Conservation (phyloP, 1,140 invertebrate genomes). For the Heliothis subflexa region DNA sequence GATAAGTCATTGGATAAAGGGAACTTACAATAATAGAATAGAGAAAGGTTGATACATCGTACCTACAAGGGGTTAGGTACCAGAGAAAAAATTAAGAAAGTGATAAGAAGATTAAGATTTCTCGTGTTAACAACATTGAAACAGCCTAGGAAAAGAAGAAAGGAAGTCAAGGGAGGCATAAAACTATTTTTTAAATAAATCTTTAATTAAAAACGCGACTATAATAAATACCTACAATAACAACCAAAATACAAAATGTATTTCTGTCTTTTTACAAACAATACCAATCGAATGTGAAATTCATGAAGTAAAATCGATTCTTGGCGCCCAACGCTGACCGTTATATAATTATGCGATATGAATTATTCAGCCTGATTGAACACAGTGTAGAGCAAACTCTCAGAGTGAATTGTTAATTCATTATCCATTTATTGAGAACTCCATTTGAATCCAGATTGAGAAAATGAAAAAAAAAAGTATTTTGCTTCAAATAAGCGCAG, state of each 20-base stretch:
- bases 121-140: constrained; percentile 11
- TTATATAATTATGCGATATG: constrained; percentile 12
- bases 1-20: background rate
- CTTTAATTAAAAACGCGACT: background rate
- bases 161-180: background rate
- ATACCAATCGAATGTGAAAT: background rate
- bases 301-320: constrained; percentile 27
- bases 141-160: constrained; percentile 12
- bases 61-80: background rate
- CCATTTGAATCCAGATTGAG: background rate
- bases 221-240: background rate
- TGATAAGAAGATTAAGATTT: constrained; percentile 8
- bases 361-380: constrained; percentile 29
- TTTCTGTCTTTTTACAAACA: background rate
- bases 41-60: background rate
- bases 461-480: background rate
- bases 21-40: background rate
- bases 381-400: constrained; percentile 27
- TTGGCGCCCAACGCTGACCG: background rate
- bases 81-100: background rate
- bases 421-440: background rate
- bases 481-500: background rate
- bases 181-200: background rate
- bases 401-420: constrained; percentile 18
- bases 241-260: constrained; percentile 6